Evolutionary conservation across 53 echinoderm and acorn worm species (phyloP).

Genomic region (Patiria pectinifera): DNA sequence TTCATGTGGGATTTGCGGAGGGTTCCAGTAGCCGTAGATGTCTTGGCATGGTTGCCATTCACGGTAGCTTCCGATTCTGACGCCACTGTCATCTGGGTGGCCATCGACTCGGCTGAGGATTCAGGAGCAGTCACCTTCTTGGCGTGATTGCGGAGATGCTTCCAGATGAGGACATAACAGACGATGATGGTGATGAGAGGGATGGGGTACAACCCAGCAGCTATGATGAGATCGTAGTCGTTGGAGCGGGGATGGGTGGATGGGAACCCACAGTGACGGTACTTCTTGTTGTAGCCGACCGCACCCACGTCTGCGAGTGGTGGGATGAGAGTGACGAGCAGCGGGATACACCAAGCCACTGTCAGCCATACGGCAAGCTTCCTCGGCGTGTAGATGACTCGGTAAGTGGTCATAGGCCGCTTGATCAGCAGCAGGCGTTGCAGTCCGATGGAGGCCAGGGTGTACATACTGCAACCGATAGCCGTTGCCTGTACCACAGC

Average conservation of each 20-base stretch:
- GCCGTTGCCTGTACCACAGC: slow-evolving; percentile 58
- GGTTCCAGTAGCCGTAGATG: neutral
- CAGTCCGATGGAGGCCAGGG: slow-evolving; percentile 64
- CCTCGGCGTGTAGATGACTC: slow-evolving; percentile 37
- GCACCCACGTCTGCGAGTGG: slow-evolving; percentile 53
- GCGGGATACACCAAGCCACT: slow-evolving; percentile 53
- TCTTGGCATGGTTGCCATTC: neutral
- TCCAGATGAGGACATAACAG: slow-evolving; percentile 63
- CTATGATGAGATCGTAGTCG: slow-evolving; percentile 67
- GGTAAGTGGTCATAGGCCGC: slow-evolving; percentile 50
- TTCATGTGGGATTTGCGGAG: neutral
- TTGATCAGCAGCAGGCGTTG: slow-evolving; percentile 63
- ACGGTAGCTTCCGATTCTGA: neutral
- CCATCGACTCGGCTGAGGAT: slow-evolving; percentile 26
- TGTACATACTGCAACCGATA: slow-evolving; percentile 64
- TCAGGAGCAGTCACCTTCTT: slow-evolving; percentile 40
- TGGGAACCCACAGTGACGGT: slow-evolving; percentile 59
- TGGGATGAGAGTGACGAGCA: slow-evolving; percentile 54
- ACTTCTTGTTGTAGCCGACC: slow-evolving; percentile 70
- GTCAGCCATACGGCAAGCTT: slow-evolving; percentile 33
- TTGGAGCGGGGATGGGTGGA: slow-evolving; percentile 53
- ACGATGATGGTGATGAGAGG: slow-evolving; percentile 54
- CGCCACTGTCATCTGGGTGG: neutral
- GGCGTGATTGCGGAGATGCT: slow-evolving; percentile 62
- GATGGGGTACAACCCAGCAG: slow-evolving; percentile 57